Base-by-base conservation (phyloP, 2,888 invertebrate species). In the Phyllotreta cruciferae region DNA sequence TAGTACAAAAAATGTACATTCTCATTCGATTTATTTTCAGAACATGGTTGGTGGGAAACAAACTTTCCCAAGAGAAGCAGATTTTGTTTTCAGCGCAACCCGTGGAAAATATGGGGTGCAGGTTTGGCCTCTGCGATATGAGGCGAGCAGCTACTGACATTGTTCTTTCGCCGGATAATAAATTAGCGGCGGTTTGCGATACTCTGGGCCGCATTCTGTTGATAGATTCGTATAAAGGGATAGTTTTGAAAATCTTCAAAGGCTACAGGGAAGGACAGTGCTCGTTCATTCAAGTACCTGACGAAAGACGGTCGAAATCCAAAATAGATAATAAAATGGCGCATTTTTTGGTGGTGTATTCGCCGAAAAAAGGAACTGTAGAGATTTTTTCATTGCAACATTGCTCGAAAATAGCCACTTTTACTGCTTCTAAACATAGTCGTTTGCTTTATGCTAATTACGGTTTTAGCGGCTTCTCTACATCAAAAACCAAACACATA, bases 191-290 rank as follows among this genome's bases (percentile, higher is more conserved):
- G 0, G 85, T 94, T 44, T 87, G 91, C 0, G 98, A 98, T 81
- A 89, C 88, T 71, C 86, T 94, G 75, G 97, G 97, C 34, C 86
- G 98, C 62, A 92, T 98, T 0, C 87, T 92, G 45, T 83, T 99
- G 10, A 82, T 98, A 37, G 96, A 98, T 81, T 88, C 93, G 9
- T 85, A 85, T 52, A 87, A 87, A 69, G 94, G 96, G 0, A 85
- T 91, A 56, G 88, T 92, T 24, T 82, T 96, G 41, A 85, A 94
- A 56, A 89, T 97, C 77, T 96, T 96, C 87, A 98, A 98, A 83
- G 98, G 98, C 3, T 98, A 96, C 80, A 85, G 98, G 55, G 95
- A 98, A 78, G 97, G 98, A 0, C 93, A 98, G 78, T 94, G 96
- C 78, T 94, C 93, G 1, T 98, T 97, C 87, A 83, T 98, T 44